Conservation (phyloP, 2,113 vertebrate species). For the Glaucomys volans region DNA sequence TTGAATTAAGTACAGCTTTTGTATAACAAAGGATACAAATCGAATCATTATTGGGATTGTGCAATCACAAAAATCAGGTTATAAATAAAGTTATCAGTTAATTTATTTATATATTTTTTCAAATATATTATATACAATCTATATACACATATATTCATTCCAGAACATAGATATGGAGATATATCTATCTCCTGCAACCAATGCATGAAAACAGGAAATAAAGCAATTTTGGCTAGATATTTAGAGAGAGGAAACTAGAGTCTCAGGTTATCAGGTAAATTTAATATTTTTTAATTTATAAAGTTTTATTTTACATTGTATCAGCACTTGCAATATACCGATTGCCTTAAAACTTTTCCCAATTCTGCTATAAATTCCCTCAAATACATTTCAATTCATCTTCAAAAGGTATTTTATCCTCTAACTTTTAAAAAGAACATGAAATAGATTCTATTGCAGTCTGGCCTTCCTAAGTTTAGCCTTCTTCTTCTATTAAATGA, state of each 20-base stretch:
- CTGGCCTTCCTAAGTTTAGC: conserved; percentile 34
- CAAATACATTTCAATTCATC: conserved; percentile 63
- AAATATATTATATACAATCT: not conserved
- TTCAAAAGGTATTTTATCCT: conserved; percentile 69
- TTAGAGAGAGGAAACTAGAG: not conserved
- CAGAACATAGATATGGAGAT: not conserved
- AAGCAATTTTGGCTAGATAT: not conserved
- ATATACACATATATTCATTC: not conserved
- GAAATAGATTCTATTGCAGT: conserved; percentile 43
- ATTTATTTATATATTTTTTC: not conserved
- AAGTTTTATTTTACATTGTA: not conserved
- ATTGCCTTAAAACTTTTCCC: conserved; percentile 26
- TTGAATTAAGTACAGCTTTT: not conserved
- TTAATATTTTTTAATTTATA: not conserved
- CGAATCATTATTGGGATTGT: not conserved
- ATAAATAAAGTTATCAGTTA: not conserved
- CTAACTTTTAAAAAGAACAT: conserved; percentile 66
- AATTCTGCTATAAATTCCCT: not conserved
- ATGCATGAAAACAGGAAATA: conserved; percentile 4
- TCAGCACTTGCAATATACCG: not conserved
- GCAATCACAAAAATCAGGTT: not conserved
- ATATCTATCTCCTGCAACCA: not conserved
- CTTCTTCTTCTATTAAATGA: conserved; percentile 52
- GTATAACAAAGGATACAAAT: not conserved
- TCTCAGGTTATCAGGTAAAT: not conserved